A percentile compares a stretch with the other conserved stretches of the same genome.
Conservation (phyloP, 2,797 vertebrate species). For the Limnodromus scolopaceus region DNA sequence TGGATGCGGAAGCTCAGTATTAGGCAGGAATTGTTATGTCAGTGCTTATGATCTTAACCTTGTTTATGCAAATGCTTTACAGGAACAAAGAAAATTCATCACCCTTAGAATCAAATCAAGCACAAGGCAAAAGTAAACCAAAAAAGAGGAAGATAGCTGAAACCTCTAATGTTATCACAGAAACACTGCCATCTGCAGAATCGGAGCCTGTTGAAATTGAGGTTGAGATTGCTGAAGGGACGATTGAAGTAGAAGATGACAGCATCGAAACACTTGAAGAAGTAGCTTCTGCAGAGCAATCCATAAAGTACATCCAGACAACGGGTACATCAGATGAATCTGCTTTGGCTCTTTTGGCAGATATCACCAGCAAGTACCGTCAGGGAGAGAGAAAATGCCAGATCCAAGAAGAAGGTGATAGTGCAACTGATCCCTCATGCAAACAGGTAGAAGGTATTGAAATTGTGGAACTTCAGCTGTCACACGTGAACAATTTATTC, state of each 20-base stretch:
- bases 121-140: conserved; percentile 77
- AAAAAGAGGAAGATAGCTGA: conserved; percentile 96
- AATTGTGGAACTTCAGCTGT: conserved; percentile 97
- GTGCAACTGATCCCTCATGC: conserved; percentile 84
- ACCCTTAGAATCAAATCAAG: conserved; percentile 70
- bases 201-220: conserved; percentile 92
- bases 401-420: conserved; percentile 76
- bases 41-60: not conserved
- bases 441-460: conserved; percentile 94
- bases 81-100: conserved; percentile 84
- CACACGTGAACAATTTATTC: conserved; percentile 94
- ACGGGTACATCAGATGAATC: conserved; percentile 90
- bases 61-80: conserved; percentile 45
- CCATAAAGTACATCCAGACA: conserved; percentile 84
- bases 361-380: conserved; percentile 98
- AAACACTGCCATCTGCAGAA: conserved; percentile 89
- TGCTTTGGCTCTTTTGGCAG: conserved; percentile 93
- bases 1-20: not conserved
- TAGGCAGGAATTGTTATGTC: not conserved
- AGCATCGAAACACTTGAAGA: conserved; percentile 83
- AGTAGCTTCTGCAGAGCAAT: conserved; percentile 83
- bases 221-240: conserved; percentile 87
- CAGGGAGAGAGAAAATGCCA: conserved; percentile 88
- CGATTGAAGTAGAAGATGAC: conserved; percentile 86
- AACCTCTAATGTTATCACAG: conserved; percentile 93